Evolutionary conservation across 1,140 invertebrate species (phyloP).

Genomic region (Drosophila dunni): DNA sequence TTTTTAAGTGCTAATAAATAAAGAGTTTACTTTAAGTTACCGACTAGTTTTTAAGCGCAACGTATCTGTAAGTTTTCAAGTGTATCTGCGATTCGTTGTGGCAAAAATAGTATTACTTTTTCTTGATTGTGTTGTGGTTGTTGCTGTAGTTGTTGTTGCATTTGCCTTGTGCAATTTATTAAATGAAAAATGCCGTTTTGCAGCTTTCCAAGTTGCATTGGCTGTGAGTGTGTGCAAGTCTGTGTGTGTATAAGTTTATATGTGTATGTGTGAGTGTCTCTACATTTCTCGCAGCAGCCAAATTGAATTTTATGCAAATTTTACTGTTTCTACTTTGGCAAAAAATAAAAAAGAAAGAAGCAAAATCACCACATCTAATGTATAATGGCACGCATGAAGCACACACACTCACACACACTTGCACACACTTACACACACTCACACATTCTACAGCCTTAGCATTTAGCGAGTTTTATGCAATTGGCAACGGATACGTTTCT

Average conservation of each 20-base stretch:
- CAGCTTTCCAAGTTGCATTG: slow-evolving; percentile 80
- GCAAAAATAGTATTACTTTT: slow-evolving; percentile 35
- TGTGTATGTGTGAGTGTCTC: slow-evolving; percentile 34
- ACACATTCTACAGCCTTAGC: slow-evolving; percentile 8
- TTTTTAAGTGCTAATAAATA: no score
- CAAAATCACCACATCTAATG: slow-evolving; percentile 77
- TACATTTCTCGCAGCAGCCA: slow-evolving; percentile 59
- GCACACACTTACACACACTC: slow-evolving; percentile 21
- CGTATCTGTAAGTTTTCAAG: neutral
- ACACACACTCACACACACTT: slow-evolving; percentile 35
- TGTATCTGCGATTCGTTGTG: slow-evolving; percentile 26
- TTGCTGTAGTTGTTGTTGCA: slow-evolving; percentile 51
- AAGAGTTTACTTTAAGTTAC: neutral
- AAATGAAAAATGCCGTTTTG: slow-evolving; percentile 83
- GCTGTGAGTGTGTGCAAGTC: slow-evolving; percentile 29
- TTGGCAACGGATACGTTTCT: slow-evolving; percentile 46
- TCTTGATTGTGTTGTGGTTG: slow-evolving; percentile 34
- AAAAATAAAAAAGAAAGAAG: slow-evolving; percentile 40
- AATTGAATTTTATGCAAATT: slow-evolving; percentile 84
- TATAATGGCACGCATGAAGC: slow-evolving; percentile 64
- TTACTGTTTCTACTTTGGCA: slow-evolving; percentile 65
- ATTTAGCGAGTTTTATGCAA: slow-evolving; percentile 68
- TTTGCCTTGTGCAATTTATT: slow-evolving; percentile 81
- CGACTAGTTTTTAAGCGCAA: neutral
- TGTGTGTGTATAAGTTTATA: slow-evolving; percentile 15